These are phyloP conservation scores for Acanthosepion esculentum DNA, from an alignment of 2,888 invertebrate species.

Conservation along the genomic window DNA sequence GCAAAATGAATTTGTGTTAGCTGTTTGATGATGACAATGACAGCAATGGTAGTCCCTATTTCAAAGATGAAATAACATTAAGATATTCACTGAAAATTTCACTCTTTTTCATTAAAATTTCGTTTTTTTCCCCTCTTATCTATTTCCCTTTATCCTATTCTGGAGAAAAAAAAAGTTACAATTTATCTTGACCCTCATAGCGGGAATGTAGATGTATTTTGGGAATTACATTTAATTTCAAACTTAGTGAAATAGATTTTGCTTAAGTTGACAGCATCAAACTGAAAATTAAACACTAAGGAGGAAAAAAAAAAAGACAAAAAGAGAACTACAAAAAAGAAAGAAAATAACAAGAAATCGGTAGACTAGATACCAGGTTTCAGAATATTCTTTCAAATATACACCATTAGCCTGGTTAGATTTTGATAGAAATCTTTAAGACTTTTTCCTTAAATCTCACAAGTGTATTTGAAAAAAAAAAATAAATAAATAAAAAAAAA, in stretches of 20 bases:
- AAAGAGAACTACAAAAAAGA: neutral
- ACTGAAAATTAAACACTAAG: neutral
- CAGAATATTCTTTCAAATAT: conserved; percentile 13
- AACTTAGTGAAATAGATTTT: neutral
- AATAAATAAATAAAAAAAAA: neutral
- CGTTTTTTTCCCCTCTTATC: neutral
- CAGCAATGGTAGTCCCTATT: neutral
- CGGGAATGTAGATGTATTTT: neutral
- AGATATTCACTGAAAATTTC: neutral
- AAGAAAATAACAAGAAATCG: neutral
- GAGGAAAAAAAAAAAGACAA: too few species aligned
- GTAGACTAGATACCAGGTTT: neutral
- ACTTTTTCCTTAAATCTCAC: neutral
- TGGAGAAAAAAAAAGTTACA: neutral
- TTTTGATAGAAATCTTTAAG: neutral
- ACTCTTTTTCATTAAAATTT: neutral
- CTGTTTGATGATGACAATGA: neutral
- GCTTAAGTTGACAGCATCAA: neutral
- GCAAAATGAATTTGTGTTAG: neutral
- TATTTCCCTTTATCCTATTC: neutral
- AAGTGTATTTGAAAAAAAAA: neutral
- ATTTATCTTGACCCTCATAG: neutral
- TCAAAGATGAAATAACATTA: neutral
- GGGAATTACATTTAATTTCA: neutral
- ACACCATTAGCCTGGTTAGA: neutral